A percentile compares a stretch with the other conserved stretches of the same genome.
phyloP scores from a whole-genome alignment of 1,140 invertebrate genomes.

The Phocides pigmalion region DNA sequence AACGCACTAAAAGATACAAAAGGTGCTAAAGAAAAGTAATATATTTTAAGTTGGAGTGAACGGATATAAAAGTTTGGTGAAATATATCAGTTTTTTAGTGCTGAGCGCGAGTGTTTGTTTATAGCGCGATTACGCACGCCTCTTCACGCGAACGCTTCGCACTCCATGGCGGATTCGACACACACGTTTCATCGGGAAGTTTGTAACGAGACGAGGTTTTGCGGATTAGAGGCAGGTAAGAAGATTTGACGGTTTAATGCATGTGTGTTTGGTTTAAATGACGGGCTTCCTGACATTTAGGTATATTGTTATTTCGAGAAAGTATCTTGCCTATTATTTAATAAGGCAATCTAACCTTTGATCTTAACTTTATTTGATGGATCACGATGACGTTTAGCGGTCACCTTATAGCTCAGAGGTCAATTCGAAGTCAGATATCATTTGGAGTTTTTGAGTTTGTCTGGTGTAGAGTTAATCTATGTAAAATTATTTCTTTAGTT shows the following conservation, averaged over 20 bases:
- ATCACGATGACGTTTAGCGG: too few species aligned
- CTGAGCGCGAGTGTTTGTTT: slow-evolving; percentile 74
- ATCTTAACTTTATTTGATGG: too few species aligned
- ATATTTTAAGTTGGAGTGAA: slow-evolving; percentile 78
- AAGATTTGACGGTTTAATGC: background rate
- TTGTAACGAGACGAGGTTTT: slow-evolving; percentile 18
- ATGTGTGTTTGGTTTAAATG: background rate
- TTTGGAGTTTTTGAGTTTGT: too few species aligned
- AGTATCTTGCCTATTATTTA: too few species aligned
- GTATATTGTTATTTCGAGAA: too few species aligned
- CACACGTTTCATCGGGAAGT: slow-evolving; percentile 49
- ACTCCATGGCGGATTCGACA: slow-evolving; percentile 58
- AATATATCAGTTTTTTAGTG: slow-evolving; percentile 81
- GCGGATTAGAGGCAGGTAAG: background rate
- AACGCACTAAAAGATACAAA: slow-evolving; percentile 81
- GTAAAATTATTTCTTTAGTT: too few species aligned
- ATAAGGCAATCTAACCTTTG: too few species aligned
- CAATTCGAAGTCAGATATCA: too few species aligned
- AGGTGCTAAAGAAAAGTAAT: slow-evolving; percentile 83
- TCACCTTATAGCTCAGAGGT: too few species aligned
- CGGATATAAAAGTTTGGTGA: slow-evolving; percentile 81
- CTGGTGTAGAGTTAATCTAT: too few species aligned
- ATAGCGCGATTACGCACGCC: slow-evolving; percentile 71
- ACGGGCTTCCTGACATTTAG: too few species aligned
- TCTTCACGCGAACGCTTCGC: slow-evolving; percentile 50